A percentile compares a stretch with the other conserved stretches of the same genome.
phyloP scores from a whole-genome alignment of 2,113 vertebrate species.

The Gnathonemus echidnorhynchus region DNA sequence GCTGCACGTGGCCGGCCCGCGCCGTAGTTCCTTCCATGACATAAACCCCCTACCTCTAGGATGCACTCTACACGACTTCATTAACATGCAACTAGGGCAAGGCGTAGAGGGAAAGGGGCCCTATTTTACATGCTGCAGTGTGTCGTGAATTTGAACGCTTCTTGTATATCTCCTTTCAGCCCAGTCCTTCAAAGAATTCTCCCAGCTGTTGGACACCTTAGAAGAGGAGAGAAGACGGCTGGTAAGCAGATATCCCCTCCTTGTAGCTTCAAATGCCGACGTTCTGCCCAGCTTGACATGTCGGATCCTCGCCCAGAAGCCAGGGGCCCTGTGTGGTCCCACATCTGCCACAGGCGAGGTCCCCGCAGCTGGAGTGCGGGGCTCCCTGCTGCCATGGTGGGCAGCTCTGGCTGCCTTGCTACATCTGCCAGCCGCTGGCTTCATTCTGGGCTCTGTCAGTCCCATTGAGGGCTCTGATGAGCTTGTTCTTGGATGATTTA shows the following conservation, averaged over 20 bases:
- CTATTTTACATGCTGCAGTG: background rate
- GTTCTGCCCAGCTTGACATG: background rate
- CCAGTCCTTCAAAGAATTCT: slow-evolving; percentile 93
- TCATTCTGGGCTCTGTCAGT: background rate
- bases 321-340: background rate
- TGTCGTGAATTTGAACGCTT: slow-evolving; percentile 12
- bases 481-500: background rate
- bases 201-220: slow-evolving; percentile 83
- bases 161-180: slow-evolving; percentile 60
- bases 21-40: background rate
- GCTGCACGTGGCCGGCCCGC: background rate
- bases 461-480: background rate
- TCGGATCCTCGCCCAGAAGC: background rate
- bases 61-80: background rate
- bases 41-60: background rate
- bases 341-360: background rate
- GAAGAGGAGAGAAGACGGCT: slow-evolving; percentile 88
- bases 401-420: background rate
- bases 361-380: background rate
- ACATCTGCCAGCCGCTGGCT: background rate
- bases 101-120: background rate
- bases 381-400: background rate
- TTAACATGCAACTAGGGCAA: slow-evolving; percentile 2
- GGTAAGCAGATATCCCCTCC: slow-evolving; percentile 62
- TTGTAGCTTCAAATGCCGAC: background rate